Evolutionary conservation across 1,140 invertebrate genomes (phyloP).

Genomic region (Atta cephalotes): DNA sequence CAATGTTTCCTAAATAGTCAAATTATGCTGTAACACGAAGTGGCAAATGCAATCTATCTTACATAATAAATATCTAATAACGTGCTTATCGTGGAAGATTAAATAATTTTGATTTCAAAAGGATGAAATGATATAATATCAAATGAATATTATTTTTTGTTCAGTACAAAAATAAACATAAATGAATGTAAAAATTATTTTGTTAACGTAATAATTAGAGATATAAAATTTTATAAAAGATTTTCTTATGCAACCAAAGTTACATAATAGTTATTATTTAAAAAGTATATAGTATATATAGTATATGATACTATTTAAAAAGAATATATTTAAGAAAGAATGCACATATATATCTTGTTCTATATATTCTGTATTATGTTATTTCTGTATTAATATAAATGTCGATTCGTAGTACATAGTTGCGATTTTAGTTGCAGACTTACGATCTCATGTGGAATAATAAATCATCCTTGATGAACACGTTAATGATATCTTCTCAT

Average conservation of each 20-base stretch:
- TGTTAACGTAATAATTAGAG: neutral
- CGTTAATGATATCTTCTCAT: conserved; percentile 38
- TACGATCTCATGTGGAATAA: neutral
- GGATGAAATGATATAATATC: neutral
- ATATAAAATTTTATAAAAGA: neutral
- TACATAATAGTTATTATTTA: conserved; percentile 6
- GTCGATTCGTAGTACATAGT: neutral
- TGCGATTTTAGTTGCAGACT: neutral
- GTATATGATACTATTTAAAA: neutral
- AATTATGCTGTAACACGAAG: neutral
- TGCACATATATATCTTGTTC: neutral
- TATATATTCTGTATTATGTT: neutral
- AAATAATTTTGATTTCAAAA: conserved; percentile 21
- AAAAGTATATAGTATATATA: neutral
- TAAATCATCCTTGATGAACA: conserved; percentile 28
- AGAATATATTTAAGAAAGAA: neutral
- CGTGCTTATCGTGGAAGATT: neutral
- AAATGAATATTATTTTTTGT: conserved; percentile 7
- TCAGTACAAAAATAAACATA: neutral
- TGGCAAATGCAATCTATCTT: neutral
- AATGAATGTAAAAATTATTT: neutral
- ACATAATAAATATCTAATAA: conserved; percentile 24
- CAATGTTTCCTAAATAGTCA: neutral
- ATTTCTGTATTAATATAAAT: neutral
- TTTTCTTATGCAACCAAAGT: neutral